Percentiles rank a stretch among this genome's conserved stretches.
These are phyloP conservation scores for Sciurus vulgaris DNA, from an alignment of 2,797 vertebrate genomes.

Conservation along the genomic window DNA sequence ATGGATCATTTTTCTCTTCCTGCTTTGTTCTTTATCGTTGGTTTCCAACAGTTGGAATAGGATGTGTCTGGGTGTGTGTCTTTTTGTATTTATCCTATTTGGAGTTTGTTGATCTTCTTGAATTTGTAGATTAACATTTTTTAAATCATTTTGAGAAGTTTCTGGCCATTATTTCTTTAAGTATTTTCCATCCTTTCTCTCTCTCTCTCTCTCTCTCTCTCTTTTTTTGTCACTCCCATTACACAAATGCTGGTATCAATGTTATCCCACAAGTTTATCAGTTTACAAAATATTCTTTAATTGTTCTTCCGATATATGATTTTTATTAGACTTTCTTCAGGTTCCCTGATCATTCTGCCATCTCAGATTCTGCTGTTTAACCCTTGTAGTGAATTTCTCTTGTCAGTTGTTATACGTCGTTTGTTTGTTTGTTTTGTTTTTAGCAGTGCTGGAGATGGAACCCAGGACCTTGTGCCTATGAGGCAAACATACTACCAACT, in stretches of 20 bases:
- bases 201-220: neutral
- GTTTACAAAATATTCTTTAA: neutral
- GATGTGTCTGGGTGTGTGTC: neutral
- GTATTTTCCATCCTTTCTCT: neutral
- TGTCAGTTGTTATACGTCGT: neutral
- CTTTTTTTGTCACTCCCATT: neutral
- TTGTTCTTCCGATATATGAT: neutral
- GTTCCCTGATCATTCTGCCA: neutral
- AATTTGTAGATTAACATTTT: neutral
- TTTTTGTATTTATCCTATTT: neutral
- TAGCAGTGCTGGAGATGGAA: too few species aligned
- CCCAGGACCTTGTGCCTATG: too few species aligned
- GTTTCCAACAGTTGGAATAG: neutral
- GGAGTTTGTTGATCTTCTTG: neutral
- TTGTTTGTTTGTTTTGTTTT: too few species aligned
- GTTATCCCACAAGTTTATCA: neutral
- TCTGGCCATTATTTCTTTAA: neutral
- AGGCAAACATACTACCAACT: too few species aligned
- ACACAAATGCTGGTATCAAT: neutral
- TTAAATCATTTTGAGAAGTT: neutral
- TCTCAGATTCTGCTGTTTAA: neutral
- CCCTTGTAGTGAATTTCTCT: neutral
- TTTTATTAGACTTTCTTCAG: neutral
- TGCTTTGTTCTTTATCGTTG: neutral
- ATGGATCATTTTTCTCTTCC: neutral